These are phyloP conservation scores for Microctenopoma stevenorrisi DNA, from an alignment of 2,797 vertebrate species.

Conservation along the genomic window DNA sequence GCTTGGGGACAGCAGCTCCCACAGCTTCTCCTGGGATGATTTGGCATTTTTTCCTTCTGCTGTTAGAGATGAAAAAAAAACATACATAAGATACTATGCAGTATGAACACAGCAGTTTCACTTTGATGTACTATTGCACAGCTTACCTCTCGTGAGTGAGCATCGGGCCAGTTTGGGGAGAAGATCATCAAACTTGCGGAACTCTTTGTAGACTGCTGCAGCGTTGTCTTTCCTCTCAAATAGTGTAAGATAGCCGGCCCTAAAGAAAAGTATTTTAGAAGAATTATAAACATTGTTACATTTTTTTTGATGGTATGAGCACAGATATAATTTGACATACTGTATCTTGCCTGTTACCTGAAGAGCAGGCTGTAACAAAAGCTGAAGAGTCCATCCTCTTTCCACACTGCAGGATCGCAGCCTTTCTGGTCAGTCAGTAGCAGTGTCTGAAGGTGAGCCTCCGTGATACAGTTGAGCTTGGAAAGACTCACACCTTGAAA, in stretches of 20 bases:
- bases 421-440: conserved; percentile 67
- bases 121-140: neutral
- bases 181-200: conserved; percentile 85
- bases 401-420: conserved; percentile 75
- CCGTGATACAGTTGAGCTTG: conserved; percentile 80
- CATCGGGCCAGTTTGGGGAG: conserved; percentile 84
- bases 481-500: conserved; percentile 82
- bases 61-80: conserved; percentile 30
- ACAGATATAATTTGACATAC: neutral
- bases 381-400: conserved; percentile 82
- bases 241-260: conserved; percentile 87
- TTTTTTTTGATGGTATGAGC: neutral
- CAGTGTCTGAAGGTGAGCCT: conserved; percentile 77
- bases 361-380: conserved; percentile 88
- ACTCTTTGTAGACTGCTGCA: conserved; percentile 79
- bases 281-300: no score
- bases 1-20: conserved; percentile 75
- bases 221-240: conserved; percentile 73
- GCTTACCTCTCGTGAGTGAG: conserved; percentile 77
- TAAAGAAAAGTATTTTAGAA: conserved; percentile 44
- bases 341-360: conserved; percentile 75
- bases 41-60: conserved; percentile 72
- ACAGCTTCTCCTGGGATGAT: conserved; percentile 75
- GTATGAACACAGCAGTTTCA: no score
- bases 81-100: neutral